phyloP scores from a whole-genome alignment of 2,797 vertebrate species.

The Poecilia picta region DNA sequence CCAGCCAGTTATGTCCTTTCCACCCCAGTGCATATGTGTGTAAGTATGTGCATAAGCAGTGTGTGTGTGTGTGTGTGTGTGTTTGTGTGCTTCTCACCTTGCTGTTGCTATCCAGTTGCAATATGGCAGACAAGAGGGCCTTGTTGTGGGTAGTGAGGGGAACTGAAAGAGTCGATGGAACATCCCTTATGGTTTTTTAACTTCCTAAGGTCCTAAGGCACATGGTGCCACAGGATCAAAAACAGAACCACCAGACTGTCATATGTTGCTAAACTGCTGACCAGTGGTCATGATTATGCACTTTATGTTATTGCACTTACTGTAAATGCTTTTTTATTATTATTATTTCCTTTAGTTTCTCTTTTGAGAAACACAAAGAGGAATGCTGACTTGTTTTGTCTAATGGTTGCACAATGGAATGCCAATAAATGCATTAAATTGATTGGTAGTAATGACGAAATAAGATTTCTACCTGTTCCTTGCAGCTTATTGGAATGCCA shows the following conservation, averaged over 20 bases:
- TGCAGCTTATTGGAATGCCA: conserved; percentile 90
- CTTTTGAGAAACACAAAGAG: background rate
- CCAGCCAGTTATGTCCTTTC: background rate
- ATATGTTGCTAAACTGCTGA: background rate
- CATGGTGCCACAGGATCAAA: background rate
- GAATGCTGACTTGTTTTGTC: background rate
- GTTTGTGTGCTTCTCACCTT: background rate
- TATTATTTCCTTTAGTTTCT: background rate
- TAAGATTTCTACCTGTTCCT: conserved; percentile 15
- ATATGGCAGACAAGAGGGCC: background rate
- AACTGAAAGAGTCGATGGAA: background rate
- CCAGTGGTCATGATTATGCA: background rate
- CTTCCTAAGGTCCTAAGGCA: background rate
- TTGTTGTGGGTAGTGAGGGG: background rate
- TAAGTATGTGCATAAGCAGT: background rate
- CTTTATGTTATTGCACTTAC: background rate
- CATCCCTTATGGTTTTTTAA: background rate
- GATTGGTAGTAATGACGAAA: background rate
- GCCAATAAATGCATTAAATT: background rate
- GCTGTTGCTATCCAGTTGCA: background rate
- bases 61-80: background rate
- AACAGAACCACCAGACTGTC: background rate
- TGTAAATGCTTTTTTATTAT: background rate
- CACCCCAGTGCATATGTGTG: background rate
- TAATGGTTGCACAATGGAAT: background rate